Evolutionary conservation across 1,140 invertebrate species (phyloP), one percentile per base, ranked within the genome.

Genomic region (Lasioglossum baleicum): DNA sequence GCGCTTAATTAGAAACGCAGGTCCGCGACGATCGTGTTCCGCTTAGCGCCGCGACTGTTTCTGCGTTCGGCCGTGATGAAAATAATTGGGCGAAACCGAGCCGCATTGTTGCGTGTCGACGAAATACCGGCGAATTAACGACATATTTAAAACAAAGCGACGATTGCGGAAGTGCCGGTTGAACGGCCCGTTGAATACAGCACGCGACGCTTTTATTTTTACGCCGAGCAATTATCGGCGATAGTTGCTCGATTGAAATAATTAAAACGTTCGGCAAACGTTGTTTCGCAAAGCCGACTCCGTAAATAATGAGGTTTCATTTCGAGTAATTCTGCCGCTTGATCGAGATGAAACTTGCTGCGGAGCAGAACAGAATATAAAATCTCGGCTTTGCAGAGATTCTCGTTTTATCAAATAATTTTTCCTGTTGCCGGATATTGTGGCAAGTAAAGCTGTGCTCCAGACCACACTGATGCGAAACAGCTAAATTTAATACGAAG

Each of bases 51-150:
- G 40, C 64, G 63, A 13, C 44, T 40, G 51, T 42, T 80, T 66
- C 67, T 31, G 7, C 22, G 0, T 3, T 2, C 56, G 7, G 35
- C 5, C 10, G 48, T 56, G 20, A 42, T n/a, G 53, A 40, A 68
- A 75, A 75, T 75, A 80, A 80, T 80, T 80, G 70, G 71, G 44
- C 75, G 44, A 58, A 56, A 7, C 20, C 56, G 56, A n/a, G 56
- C n/a, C 44, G 26, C 48, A 44, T 75, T 44, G 68, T 78, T 13
- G 22, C 20, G 6, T 20, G 44, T 20, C 35, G 64, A 10, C 17
- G 31, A 26, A 42, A 40, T 7, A 31, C 15, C 56, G 58, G 20
- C 17, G 42, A 71, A 64, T 64, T 78, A 78, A 78, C 15, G 60
- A 31, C 42, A 40, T 11, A 17, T 42, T 78, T n/a, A 20, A 26